Base-by-base conservation (phyloP, 2,797 vertebrate species). In the Girardinus metallicus region DNA sequence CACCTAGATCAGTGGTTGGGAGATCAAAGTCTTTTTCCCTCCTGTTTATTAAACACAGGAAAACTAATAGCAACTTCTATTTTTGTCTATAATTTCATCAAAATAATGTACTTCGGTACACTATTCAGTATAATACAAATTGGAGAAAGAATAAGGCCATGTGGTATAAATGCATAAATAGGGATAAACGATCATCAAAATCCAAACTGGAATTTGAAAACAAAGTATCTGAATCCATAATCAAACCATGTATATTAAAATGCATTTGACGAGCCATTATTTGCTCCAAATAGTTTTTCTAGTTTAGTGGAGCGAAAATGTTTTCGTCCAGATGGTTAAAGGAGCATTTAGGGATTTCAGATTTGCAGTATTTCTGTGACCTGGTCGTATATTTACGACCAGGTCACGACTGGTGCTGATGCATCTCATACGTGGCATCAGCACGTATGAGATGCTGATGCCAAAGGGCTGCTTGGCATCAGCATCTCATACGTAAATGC, bases 251-350 rank as follows among this genome's bases (percentile, higher is more conserved):
- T 1, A 43, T 43, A 43, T 43, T 11, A 8, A 43, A 43, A 26
- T 41, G 4, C 5, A 4, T 41, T 68, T 68, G 64, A 68, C 12
- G 0, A 23, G 55, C 13, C 44, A 57, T 26, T 55, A 36, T 36
- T 64, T 36, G 18, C 62, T 4, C 31, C 3, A 64, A 64, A 64
- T 21, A 4, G 12, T 43, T 36, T 74, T 77, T 44, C 36, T 78
- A 8, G 66, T 46, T 78, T 43, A 60, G 34, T 41, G 5, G 41
- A 43, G 1, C 57, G 0, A 60, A 18, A 8, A 29, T n/a, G 21
- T 44, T 79, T 75, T 12, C 80, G 57, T 72, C 47, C 49, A 57
- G 34, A 0, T 41, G 47, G 66, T 76, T 66, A 46, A n/a, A 36
- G 12, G 23, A 15, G 9, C 46, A 51, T 53, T 64, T 62, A 16